Base-by-base conservation (phyloP, 2,797 vertebrate genomes). In the Paramormyrops hopkinsi region DNA sequence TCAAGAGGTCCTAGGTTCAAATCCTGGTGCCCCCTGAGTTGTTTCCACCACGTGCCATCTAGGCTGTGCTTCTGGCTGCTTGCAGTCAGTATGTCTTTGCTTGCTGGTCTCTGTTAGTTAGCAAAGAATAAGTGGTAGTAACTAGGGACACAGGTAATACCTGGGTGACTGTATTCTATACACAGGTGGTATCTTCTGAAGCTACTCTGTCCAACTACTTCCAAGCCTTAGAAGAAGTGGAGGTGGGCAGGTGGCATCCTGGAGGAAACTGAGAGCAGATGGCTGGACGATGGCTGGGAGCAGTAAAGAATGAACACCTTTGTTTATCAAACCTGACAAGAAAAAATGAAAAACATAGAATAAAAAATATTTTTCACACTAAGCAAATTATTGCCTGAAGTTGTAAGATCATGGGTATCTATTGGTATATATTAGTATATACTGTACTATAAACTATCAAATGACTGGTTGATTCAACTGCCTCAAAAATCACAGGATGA, bases 1-100 rank as follows among this genome's bases (percentile, higher is more conserved):
- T 95, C 94, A 94, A 95, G 92, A 94, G 93, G 94, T 93, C 95
- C 93, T 93, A 88, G 93, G 94, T 96, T 95, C 94, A 95, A 95
- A 93, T 96, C 95, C 92, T 91, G 93, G 92, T 95, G 94, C 94
- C 94, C 37, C 73, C 37, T 79, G 62, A 4, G 7, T 8, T 3
- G n/a, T 22, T 59, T 22, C 6, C 7, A 3, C 56, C 0, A 7
- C 0, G 2, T 6, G 54, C 54, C 29, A 29, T n/a, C n/a, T 7
- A 56, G 54, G 5, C 1, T 7, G 54, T n/a, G 19, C 3, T 56
- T 56, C 19, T 56, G 4, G 17, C 17, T n/a, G 54, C 19, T n/a
- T 56, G 19, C n/a, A 59, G 0, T 22, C n/a, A 59, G 9, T 9
- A 8, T 2, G 4, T 1, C 9, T 12, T 29, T 11, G 22, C 22